These are phyloP conservation scores for Strix uralensis DNA, from an alignment of 2,113 vertebrate species.

Conservation along the genomic window DNA sequence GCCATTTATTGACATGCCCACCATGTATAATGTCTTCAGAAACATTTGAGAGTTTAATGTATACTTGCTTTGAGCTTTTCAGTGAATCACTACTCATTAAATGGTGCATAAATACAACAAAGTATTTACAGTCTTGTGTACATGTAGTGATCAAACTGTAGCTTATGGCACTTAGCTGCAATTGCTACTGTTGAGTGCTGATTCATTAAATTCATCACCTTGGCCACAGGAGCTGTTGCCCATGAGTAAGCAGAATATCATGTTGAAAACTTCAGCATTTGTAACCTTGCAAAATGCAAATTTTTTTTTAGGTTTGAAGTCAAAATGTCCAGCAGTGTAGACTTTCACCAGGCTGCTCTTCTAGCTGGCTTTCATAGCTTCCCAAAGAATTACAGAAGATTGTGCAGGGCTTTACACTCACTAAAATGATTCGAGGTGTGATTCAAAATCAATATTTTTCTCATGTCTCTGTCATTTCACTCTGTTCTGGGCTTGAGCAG, in stretches of 20 bases:
- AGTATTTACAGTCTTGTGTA: background rate
- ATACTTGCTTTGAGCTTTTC: background rate
- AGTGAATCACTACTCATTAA: background rate
- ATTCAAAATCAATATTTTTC: background rate
- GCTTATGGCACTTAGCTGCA: background rate
- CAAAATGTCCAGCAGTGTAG: background rate
- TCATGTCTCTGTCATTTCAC: background rate
- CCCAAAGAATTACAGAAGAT: background rate
- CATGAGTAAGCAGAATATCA: background rate
- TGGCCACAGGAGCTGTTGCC: background rate
- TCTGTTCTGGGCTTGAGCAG: background rate
- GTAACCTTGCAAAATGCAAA: background rate
- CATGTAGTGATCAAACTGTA: background rate
- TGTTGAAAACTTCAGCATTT: background rate
- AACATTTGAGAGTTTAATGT: background rate
- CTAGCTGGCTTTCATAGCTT: background rate
- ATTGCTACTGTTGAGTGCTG: background rate
- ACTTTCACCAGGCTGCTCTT: background rate
- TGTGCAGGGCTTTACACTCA: background rate
- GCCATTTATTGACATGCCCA: background rate
- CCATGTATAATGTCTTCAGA: background rate
- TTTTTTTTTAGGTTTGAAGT: background rate
- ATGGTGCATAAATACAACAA: background rate
- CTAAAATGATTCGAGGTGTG: background rate
- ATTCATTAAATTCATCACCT: background rate